These are phyloP conservation scores for Amazona ochrocephala DNA, from an alignment of 2,797 vertebrate species.

Conservation along the genomic window DNA sequence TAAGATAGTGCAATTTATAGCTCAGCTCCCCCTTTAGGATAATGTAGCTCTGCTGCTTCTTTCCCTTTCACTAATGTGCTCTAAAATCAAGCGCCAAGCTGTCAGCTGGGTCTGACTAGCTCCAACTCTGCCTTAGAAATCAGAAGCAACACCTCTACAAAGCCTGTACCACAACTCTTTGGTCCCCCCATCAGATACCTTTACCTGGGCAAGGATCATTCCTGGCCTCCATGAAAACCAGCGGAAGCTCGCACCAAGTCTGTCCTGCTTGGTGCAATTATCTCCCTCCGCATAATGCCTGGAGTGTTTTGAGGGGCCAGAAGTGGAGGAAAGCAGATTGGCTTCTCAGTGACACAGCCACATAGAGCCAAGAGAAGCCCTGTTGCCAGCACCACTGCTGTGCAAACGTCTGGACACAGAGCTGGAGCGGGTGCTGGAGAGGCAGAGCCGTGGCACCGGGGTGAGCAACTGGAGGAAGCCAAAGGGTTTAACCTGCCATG, in stretches of 20 bases:
- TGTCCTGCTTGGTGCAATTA: not conserved
- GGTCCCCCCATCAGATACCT: not conserved
- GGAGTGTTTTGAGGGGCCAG: not conserved
- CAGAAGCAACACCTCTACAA: not conserved
- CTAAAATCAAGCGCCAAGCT: not conserved
- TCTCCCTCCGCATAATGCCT: not conserved
- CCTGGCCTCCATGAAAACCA: not conserved
- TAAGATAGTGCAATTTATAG: not conserved
- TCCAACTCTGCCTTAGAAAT: not conserved
- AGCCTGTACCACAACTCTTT: not conserved
- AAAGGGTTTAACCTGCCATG: not conserved
- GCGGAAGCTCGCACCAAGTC: fast-evolving
- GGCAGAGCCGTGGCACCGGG: not conserved
- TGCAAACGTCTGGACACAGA: fast-evolving
- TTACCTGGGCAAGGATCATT: not conserved
- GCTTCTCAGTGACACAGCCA: not conserved
- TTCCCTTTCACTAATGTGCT: not conserved
- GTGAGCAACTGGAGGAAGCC: not conserved
- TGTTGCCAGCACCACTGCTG: not conserved
- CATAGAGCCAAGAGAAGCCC: not conserved
- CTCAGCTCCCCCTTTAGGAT: not conserved
- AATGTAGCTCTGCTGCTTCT: not conserved
- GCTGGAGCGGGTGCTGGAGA: not conserved
- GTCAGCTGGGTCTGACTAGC: not conserved
- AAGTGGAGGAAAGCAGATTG: not conserved